Evolutionary conservation across 2,113 vertebrate species (phyloP), one percentile per base, ranked within the genome.

Genomic region (Dasyornis broadbenti): DNA sequence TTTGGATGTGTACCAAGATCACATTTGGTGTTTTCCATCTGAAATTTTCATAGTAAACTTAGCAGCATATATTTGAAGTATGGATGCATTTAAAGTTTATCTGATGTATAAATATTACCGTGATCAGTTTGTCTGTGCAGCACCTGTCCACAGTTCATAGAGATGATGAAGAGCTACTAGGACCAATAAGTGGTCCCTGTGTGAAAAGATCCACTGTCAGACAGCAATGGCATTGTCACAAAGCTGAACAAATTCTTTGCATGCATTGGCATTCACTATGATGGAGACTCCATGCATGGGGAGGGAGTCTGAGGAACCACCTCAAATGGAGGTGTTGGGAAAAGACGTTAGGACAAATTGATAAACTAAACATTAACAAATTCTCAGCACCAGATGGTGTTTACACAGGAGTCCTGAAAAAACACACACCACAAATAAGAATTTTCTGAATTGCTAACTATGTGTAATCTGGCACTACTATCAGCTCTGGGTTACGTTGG

Each of bases 1-100:
- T 96, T 91, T 96, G 94, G 89, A 95, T 78, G 50, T 76, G 72
- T 91, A 95, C 95, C 90, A 96, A 96, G 71, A 95, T 47, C 89
- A 88, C 92, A 91, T 91, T 90, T 93, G 94, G 92, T 97, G 94
- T 95, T 96, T 93, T 93, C 70, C 28, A 31, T 93, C 39, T 91
- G 72, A 92, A 93, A 86, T 61, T 82, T 94, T 94, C 77, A 20
- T 95, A 90, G 82, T 93, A 96, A 97, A 93, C 45, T 89, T 90
- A 94, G 76, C 63, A 84, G 81, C 42, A 57, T 86, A 37, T 35
- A 82, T 68, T 76, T 81, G 53, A 94, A 80, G 17, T 89, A 70
- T 21, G 81, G 88, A 73, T 66, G 39, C n/a, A 54, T 83, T 86
- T 81, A 20, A 92, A 81, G 15, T 70, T 53, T 77, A 50, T 92